A percentile compares a stretch with the other conserved stretches of the same genome.
phyloP scores from a whole-genome alignment of 2,113 vertebrate species.

The Notothenia coriiceps region DNA sequence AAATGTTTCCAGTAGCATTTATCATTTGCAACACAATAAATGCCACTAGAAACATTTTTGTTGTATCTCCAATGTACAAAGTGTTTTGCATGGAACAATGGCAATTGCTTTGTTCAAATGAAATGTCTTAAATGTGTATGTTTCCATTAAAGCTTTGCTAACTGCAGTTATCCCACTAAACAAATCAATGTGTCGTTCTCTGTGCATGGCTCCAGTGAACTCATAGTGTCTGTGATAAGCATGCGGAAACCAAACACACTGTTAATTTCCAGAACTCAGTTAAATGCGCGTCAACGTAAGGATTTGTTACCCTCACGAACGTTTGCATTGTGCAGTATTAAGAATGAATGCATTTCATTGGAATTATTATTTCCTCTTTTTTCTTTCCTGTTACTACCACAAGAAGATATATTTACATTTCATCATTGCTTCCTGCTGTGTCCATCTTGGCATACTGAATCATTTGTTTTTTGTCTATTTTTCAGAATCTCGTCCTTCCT shows the following conservation, averaged over 20 bases:
- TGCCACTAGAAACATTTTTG: no score
- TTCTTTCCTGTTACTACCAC: neutral
- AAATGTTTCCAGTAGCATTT: neutral
- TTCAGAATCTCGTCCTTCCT: conserved; percentile 91
- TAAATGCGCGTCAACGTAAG: neutral
- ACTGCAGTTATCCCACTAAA: neutral
- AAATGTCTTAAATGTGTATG: neutral
- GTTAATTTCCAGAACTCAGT: neutral
- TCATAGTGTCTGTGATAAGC: neutral
- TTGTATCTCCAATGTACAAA: no score
- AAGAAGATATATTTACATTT: neutral
- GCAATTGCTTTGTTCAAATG: neutral
- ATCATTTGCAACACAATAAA: neutral
- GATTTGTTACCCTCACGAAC: neutral
- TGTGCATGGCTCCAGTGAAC: neutral
- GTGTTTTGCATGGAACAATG: neutral
- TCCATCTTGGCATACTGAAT: conserved; percentile 3
- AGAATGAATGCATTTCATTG: neutral
- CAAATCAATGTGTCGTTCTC: neutral
- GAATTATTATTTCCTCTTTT: neutral
- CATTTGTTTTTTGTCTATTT: conserved; percentile 9
- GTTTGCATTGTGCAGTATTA: neutral
- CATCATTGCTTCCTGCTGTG: neutral
- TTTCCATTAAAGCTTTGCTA: neutral
- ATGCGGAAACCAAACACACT: no score